Percentiles rank a stretch among this genome's conserved stretches.
These are phyloP conservation scores for Galleria mellonella DNA, from an alignment of 1,140 invertebrate species.

Conservation along the genomic window DNA sequence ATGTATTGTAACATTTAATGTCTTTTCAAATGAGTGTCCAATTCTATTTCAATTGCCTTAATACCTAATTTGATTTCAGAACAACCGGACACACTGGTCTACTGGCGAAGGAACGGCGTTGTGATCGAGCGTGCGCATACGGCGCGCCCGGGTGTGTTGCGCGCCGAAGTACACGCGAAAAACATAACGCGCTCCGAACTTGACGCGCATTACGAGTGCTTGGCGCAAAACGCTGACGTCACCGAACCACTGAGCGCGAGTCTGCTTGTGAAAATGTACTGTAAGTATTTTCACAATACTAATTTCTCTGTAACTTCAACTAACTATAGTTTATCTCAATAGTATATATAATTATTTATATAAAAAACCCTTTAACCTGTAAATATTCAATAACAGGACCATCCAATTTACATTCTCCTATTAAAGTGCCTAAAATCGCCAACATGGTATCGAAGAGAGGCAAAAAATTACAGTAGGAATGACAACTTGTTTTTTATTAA, in stretches of 20 bases:
- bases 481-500: too few species aligned
- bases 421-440: neutral
- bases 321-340: too few species aligned
- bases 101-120: conserved; percentile 27
- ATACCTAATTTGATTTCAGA: conserved; percentile 14
- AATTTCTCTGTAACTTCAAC: conserved; percentile 3
- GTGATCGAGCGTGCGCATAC: conserved; percentile 1
- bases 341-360: too few species aligned
- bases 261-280: conserved; percentile 51
- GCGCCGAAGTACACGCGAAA: conserved; percentile 28
- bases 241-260: conserved; percentile 41
- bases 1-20: too few species aligned
- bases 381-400: too few species aligned
- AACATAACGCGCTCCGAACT: conserved; percentile 41
- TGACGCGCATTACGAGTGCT: conserved; percentile 54
- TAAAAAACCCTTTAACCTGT: too few species aligned
- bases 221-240: conserved; percentile 58
- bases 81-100: conserved; percentile 40
- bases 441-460: neutral
- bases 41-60: too few species aligned
- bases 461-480: too few species aligned
- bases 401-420: too few species aligned
- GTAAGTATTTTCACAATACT: conserved; percentile 38
- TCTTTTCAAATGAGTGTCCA: too few species aligned
- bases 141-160: conserved; percentile 21